These are phyloP conservation scores for Trogon surrucura DNA, from an alignment of 2,113 vertebrate genomes.

Conservation along the genomic window DNA sequence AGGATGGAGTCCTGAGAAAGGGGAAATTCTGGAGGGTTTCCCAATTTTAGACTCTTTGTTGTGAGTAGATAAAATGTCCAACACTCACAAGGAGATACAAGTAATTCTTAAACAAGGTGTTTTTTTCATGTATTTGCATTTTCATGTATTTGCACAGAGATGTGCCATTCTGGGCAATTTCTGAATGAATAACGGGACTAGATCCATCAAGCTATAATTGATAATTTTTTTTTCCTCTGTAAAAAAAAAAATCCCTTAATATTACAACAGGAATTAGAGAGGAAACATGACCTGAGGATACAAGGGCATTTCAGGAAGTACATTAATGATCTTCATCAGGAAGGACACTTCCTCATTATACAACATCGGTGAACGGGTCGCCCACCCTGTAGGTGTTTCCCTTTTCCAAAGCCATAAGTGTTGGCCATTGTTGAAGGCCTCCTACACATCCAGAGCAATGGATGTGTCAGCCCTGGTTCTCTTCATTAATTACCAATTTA, in stretches of 20 bases:
- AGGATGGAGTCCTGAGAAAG: background rate
- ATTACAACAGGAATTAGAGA: background rate
- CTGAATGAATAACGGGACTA: too few relatives aligned
- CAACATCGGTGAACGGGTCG: background rate
- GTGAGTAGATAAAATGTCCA: background rate
- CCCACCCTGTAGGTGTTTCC: background rate
- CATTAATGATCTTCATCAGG: background rate
- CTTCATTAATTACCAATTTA: background rate
- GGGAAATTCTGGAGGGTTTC: background rate
- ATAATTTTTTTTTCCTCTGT: background rate
- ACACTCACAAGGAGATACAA: background rate
- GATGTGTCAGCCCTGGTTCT: rapidly evolving
- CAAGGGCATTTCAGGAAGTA: background rate
- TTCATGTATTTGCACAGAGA: too few relatives aligned
- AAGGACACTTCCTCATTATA: background rate
- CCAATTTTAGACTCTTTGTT: background rate
- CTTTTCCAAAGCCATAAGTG: background rate
- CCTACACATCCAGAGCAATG: background rate
- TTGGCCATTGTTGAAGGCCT: background rate
- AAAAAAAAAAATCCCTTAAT: background rate
- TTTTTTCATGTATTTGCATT: background rate
- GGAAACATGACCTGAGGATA: background rate
- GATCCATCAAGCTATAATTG: background rate
- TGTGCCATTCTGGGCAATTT: too few relatives aligned
- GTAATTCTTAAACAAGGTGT: background rate